Evolutionary conservation across 2,113 vertebrate genomes (phyloP), one percentile per base, ranked within the genome.

Genomic region (Microcebus ravelobensis): DNA sequence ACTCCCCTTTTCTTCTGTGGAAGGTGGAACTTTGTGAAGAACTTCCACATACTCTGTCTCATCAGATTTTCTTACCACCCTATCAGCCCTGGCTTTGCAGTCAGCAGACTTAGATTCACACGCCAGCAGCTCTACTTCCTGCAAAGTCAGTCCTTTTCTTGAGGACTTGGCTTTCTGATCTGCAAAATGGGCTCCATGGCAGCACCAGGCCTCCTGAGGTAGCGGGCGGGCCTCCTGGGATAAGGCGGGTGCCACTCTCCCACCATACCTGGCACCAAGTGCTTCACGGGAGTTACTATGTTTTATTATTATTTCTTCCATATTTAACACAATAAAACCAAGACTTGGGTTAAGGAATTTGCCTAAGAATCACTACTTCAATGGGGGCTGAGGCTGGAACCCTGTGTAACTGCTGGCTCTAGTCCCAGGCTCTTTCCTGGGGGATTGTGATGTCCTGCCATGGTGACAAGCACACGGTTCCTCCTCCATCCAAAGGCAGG

Each of bases 141-240:
- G 57, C 12, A 59, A 29, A 39, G 42, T 34, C 63, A 18, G 1
- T 55, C 31, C n/a, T 68, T 61, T 13, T 27, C 70, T 80, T 36
- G n/a, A 95, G 88, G n/a, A 71, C 29, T 79, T 73, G 48, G 27
- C 34, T 63, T 94, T 89, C 81, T 70, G 61, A 50, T 61, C 79
- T 81, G 65, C 36, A 87, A 86, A 87, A 50, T 71, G 90, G 71
- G 59, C 25, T 68, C 50, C 39, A 1, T 3, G 7, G 52, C 8
- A 31, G 71, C 29, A 7, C 13, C 0, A 4, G 67, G 14, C 14
- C 31, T 81, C 36, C 70, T 21, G 34, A 70, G 23, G 50, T 27
- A 5, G 29, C 3, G 8, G 4, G 23, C 5, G 0, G 50, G 14
- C 52, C 15, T 65, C 70, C 34, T 4, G 8, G 7, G 8, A 61